These are phyloP conservation scores for Nothocercus julius DNA, from an alignment of 2,113 vertebrate genomes.

Conservation along the genomic window DNA sequence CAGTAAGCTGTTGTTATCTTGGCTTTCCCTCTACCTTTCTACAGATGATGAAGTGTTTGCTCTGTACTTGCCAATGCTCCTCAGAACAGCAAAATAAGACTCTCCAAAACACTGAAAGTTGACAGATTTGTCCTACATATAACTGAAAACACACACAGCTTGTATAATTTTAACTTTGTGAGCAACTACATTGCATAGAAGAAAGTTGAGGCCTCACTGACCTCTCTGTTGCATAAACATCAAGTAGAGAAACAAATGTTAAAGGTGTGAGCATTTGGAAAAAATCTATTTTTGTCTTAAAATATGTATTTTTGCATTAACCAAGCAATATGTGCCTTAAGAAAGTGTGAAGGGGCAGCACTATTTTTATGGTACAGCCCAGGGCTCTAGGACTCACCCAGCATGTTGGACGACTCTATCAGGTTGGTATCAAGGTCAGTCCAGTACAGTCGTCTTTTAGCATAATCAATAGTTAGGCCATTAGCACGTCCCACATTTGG, in stretches of 20 bases:
- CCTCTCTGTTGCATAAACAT: background rate
- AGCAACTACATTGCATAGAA: background rate
- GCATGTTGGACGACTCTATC: conserved; percentile 97
- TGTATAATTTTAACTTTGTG: background rate
- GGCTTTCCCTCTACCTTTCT: background rate
- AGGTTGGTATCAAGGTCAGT: conserved; percentile 95
- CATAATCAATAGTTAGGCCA: conserved; percentile 94
- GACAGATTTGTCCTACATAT: conserved; percentile 16
- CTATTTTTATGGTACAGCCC: background rate
- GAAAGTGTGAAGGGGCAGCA: background rate
- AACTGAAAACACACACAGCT: background rate
- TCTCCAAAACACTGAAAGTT: background rate
- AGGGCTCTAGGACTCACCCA: conserved; percentile 77
- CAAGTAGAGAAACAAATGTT: background rate
- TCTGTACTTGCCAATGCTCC: background rate
- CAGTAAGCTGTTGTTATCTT: background rate
- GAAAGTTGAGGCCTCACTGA: background rate
- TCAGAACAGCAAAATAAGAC: conserved; percentile 12
- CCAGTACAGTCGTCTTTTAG: conserved; percentile 94
- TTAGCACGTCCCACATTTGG: conserved; percentile 94
- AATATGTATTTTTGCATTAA: background rate
- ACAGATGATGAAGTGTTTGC: background rate
- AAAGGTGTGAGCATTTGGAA: accelerated
- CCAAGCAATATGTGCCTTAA: background rate
- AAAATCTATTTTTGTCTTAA: background rate